A percentile compares a stretch with the other conserved stretches of the same genome.
Conservation (phyloP, 1,140 invertebrate species). For the Uloborus diversus region DNA sequence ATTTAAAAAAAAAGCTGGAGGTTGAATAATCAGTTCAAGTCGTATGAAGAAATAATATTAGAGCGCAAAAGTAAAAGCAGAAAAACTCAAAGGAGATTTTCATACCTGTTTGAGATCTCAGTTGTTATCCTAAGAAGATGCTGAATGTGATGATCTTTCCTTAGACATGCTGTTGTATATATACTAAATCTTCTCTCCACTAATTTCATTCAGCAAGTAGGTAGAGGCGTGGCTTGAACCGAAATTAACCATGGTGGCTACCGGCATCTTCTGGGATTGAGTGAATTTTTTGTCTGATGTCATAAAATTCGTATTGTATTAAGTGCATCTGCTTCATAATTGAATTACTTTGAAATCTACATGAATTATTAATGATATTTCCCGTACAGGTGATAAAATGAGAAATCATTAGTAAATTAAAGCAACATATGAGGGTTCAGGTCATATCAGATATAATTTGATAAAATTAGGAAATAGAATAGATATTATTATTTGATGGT, state of each 20-base stretch:
- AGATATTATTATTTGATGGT: too few relatives aligned
- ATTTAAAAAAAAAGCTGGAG: too few relatives aligned
- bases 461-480: too few relatives aligned
- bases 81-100: too few relatives aligned
- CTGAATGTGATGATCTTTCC: neutral
- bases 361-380: conserved; percentile 1
- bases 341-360: too few relatives aligned
- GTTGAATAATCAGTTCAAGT: too few relatives aligned
- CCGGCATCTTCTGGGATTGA: neutral
- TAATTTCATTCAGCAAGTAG: neutral
- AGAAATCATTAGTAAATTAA: neutral
- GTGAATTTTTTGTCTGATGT: neutral
- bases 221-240: neutral
- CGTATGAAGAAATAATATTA: too few relatives aligned
- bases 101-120: neutral
- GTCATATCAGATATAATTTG: too few relatives aligned
- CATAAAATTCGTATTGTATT: too few relatives aligned
- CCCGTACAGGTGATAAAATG: neutral
- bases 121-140: neutral
- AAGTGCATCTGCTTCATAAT: neutral
- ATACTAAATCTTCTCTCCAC: neutral
- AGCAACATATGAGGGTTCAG: neutral
- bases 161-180: neutral
- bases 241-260: neutral
- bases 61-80: too few relatives aligned